Base-by-base conservation (phyloP, 2,113 vertebrate genomes). In the Alethe castanea region DNA sequence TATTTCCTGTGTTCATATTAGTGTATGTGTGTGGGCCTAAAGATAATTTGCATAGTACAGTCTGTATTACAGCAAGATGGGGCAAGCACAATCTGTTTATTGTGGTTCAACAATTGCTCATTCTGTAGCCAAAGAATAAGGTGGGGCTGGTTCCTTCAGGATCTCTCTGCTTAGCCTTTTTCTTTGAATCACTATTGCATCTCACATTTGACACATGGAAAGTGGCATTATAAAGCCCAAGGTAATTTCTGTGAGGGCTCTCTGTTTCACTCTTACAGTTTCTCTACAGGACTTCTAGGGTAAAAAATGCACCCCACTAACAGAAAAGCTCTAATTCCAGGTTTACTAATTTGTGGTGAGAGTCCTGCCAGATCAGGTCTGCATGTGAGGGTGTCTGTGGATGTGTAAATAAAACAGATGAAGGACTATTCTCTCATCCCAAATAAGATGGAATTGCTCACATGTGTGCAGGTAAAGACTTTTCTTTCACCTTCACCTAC, bases 21-120 rank as follows among this genome's bases (percentile, higher is more conserved):
- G 20, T 52, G 12, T 29, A 44, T 72, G 66, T 91, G 94, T 96
- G 92, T 93, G 90, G 92, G 90, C 79, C 60, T 71, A 64, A 82
- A 76, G 79, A 20, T 59, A 47, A 95, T 96, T 96, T 92, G 86
- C 94, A 96, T 91, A 78, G 74, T 76, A 89, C 83, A 83, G 35
- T 77, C 84, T 93, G 90, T 91, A 83, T 81, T 82, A 61, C 36
- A 92, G 71, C 95, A 97, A 95, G 96, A 94, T 82, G 81, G 20
- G 64, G 28, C 94, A 96, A 89, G 95, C 22, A 81, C 59, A 78
- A 5, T 70, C 50, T 92, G 90, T 95, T 95, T 95, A 81, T 88
- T 85, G 85, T 81, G 31, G 8, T 87, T 95, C n/a, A 64, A 35
- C 50, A 73, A 18, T 61, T 90, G 60, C 67, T 91, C 50, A 56